These are phyloP conservation scores for Drosophila tristis DNA, from an alignment of 1,140 invertebrate genomes.

Conservation along the genomic window DNA sequence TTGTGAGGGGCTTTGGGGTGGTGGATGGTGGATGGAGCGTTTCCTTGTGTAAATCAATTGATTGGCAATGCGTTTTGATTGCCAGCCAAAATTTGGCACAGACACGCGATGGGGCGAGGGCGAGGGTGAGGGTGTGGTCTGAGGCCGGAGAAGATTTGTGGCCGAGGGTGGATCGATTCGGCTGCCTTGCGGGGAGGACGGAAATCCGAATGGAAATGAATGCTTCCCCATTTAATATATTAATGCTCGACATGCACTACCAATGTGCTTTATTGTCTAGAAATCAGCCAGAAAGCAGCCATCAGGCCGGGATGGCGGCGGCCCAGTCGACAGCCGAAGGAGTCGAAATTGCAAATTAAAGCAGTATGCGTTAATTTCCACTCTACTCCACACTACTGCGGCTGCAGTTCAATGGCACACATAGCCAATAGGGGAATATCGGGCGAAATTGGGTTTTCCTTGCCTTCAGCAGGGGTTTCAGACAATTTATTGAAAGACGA, in stretches of 20 bases:
- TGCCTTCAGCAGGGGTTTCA: not conserved
- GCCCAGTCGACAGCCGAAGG: slow-evolving; percentile 27
- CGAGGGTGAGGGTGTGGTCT: not conserved
- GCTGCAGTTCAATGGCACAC: slow-evolving; percentile 40
- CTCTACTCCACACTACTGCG: too few relatives aligned
- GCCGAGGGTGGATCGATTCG: slow-evolving; percentile 46
- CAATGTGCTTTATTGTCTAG: slow-evolving; percentile 60
- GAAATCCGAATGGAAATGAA: slow-evolving; percentile 1
- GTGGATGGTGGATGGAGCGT: slow-evolving; percentile 7
- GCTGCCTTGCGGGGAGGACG: slow-evolving; percentile 1
- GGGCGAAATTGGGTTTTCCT: not conserved
- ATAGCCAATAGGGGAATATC: slow-evolving; percentile 2
- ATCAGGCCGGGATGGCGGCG: not conserved
- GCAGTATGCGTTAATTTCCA: slow-evolving; percentile 48
- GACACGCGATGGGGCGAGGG: slow-evolving; percentile 52
- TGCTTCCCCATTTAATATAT: slow-evolving; percentile 59
- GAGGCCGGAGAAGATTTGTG: slow-evolving; percentile 8
- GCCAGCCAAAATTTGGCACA: slow-evolving; percentile 60
- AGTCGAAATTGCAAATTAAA: slow-evolving; percentile 65
- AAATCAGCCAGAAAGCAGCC: slow-evolving; percentile 39
- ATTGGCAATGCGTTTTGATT: slow-evolving; percentile 80
- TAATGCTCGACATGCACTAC: slow-evolving; percentile 64
- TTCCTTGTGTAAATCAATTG: slow-evolving; percentile 74
- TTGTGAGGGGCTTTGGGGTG: not conserved
- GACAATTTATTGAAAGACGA: slow-evolving; percentile 45